Evolutionary conservation across 2,113 vertebrate species (phyloP), one percentile per base, ranked within the genome.

Genomic region (Cephalophus harveyi): DNA sequence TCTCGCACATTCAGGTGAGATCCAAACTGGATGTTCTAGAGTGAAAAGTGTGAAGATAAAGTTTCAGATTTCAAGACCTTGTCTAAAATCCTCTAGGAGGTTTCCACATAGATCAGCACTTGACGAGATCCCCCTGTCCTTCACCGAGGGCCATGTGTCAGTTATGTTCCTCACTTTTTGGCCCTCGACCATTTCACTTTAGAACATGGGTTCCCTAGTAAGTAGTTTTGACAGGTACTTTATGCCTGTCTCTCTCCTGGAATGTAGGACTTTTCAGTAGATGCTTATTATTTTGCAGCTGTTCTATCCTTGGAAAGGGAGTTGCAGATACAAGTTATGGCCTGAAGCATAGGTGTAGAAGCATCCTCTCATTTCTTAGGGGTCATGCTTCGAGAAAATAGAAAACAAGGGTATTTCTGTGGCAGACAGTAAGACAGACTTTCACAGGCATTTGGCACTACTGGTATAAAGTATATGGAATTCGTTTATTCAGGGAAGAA

Each of bases 401-500:
- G 33, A 67, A 28, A 62, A 8, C 23, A 46, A 60, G 64, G 54
- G 19, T 79, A 12, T 89, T 85, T 90, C 59, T 91, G 14, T 76
- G n/a, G 19, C 67, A 71, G 27, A 67, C 57, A 33, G 30, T 27
- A 71, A 91, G 36, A 57, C 50, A 84, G 17, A 15, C 55, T 91
- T 36, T 89, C 46, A 64, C 21, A 36, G 57, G 82, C 19, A 1
- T 74, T 78, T 54, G 93, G 30, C 30, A 17, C 27, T 74, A 1
- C 81, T 87, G 54, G 25, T 36, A 79, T 15, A 64, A 95, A 91
- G 54, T 74, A 21, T 33, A 11, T 76, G 7, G 60, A n/a, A 84
- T 74, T 60, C 40, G 91, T 83, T 93, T 95, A 82, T 54, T 95
- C 74, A 81, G 57, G 74, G 84, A 83, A 89, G 55, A 82, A 93